A percentile compares a stretch with the other conserved stretches of the same genome.
Evolutionary conservation across 1,140 invertebrate genomes (phyloP).

Genomic region (Paraescarpia echinospica): DNA sequence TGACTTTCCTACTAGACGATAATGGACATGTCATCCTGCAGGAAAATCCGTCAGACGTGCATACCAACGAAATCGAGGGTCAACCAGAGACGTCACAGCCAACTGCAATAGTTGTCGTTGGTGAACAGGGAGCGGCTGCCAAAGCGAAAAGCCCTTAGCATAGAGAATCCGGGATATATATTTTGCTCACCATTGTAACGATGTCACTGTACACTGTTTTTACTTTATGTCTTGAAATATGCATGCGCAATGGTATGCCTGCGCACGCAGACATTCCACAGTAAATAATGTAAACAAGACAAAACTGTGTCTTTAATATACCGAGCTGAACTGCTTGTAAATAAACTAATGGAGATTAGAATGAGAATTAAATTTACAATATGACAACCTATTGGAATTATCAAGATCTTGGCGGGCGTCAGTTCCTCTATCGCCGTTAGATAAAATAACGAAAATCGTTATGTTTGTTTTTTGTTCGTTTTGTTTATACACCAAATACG

Average conservation of each 20-base stretch:
- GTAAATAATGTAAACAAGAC: no score
- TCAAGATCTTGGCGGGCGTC: no score
- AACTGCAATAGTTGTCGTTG: neutral
- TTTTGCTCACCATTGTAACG: neutral
- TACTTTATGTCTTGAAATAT: neutral
- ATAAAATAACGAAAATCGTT: no score
- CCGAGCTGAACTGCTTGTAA: no score
- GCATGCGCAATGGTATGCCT: neutral
- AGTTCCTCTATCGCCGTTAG: no score
- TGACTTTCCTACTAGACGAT: neutral
- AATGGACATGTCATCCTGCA: neutral
- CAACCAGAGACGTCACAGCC: neutral
- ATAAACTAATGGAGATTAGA: no score
- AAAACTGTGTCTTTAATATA: no score
- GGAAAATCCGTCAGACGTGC: neutral
- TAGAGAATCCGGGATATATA: neutral
- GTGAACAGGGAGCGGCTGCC: neutral
- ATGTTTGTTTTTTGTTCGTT: no score
- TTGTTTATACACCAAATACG: no score
- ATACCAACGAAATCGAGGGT: neutral
- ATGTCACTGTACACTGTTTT: neutral
- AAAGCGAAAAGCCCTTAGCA: neutral
- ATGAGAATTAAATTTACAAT: no score
- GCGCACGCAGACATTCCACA: neutral
- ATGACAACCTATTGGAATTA: no score